Evolutionary conservation across 2,113 vertebrate genomes (phyloP).

Genomic region (Rhinoptilus africanus): DNA sequence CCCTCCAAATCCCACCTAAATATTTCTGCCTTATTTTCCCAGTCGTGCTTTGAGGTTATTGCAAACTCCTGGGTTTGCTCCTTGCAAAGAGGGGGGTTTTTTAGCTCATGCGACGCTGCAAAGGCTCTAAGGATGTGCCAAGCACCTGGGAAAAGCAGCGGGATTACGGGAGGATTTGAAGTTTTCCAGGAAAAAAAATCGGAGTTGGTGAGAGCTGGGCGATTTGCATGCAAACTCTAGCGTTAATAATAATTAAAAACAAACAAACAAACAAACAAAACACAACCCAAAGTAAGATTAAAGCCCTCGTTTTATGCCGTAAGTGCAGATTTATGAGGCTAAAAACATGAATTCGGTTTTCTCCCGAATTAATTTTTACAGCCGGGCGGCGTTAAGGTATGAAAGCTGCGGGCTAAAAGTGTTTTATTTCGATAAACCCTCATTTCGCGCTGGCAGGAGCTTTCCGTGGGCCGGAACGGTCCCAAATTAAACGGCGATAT

Average conservation of each 20-base stretch:
- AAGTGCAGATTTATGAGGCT: not conserved
- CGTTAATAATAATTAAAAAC: not conserved
- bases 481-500: fast-evolving
- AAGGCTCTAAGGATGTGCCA: not conserved
- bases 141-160: not conserved
- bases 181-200: not conserved
- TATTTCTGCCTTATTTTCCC: not conserved
- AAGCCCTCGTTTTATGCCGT: fast-evolving
- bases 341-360: not conserved
- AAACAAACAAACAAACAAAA: not conserved
- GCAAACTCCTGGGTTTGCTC: not conserved
- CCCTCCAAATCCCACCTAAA: not conserved
- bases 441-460: not conserved
- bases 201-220: not conserved
- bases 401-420: not conserved
- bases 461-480: not conserved
- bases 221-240: not conserved
- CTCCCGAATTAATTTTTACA: fast-evolving
- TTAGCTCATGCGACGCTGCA: not conserved
- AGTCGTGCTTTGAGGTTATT: not conserved
- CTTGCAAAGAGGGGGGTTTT: not conserved
- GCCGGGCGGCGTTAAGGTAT: not conserved
- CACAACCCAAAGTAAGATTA: not conserved
- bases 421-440: not conserved
- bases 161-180: not conserved